phyloP scores from a whole-genome alignment of 2,888 invertebrate species.

The Callimorpha dominula region DNA sequence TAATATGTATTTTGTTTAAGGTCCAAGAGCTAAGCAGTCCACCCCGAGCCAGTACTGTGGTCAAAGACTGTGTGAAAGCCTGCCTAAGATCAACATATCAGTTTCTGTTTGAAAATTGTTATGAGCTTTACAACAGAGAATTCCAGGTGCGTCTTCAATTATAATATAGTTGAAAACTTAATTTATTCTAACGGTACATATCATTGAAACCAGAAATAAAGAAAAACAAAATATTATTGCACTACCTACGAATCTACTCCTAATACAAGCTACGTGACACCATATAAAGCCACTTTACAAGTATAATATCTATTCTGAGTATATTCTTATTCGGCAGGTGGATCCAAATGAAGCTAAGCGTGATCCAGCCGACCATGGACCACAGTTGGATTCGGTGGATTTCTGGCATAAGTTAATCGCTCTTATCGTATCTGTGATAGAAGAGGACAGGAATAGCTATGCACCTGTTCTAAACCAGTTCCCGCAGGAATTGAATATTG shows the following conservation, averaged over 20 bases:
- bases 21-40: constrained; percentile 99
- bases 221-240: too few species aligned
- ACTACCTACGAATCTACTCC: too few species aligned
- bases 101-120: constrained; percentile 99
- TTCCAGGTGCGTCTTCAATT: constrained; percentile 88
- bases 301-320: background rate
- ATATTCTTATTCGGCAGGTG: constrained; percentile 80
- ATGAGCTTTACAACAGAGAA: constrained; percentile 97
- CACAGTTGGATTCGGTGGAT: constrained; percentile 95
- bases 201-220: too few species aligned
- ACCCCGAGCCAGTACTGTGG: constrained; percentile 98
- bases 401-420: constrained; percentile 99
- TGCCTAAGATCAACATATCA: constrained; percentile 99
- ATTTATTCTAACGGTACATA: background rate
- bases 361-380: constrained; percentile 95
- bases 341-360: constrained; percentile 96
- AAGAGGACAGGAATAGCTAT: constrained; percentile 99
- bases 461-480: constrained; percentile 99
- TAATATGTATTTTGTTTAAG: constrained; percentile 70
- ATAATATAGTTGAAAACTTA: background rate
- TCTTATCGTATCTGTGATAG: constrained; percentile 98
- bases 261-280: too few species aligned
- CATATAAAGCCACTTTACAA: too few species aligned
- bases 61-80: constrained; percentile 99
- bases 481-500: constrained; percentile 99